A percentile compares a stretch with the other conserved stretches of the same genome.
These are phyloP conservation scores for Sapajus apella DNA, from an alignment of 2,113 vertebrate species.

Conservation along the genomic window DNA sequence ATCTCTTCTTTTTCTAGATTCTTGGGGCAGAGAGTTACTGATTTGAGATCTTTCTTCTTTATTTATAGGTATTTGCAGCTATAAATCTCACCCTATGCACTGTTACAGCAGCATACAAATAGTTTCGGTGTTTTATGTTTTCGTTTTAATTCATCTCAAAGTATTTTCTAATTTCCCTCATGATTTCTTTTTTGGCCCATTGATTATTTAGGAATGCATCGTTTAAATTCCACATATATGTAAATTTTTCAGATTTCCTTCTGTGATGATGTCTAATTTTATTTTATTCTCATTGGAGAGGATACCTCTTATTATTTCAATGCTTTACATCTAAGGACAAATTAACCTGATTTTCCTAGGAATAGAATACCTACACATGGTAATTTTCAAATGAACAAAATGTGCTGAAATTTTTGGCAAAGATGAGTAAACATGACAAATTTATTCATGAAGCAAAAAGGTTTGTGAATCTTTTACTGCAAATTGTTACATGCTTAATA, in stretches of 20 bases:
- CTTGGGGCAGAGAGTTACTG: not conserved
- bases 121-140: not conserved
- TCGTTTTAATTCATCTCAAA: not conserved
- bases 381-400: not conserved
- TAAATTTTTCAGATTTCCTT: not conserved
- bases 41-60: not conserved
- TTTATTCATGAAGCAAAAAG: conserved; percentile 2
- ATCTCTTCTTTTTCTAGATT: not conserved
- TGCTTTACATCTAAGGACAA: not conserved
- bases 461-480: not conserved
- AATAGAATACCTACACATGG: not conserved
- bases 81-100: not conserved
- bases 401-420: not conserved
- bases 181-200: not conserved
- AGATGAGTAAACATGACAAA: not conserved
- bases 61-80: not conserved
- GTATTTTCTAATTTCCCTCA: not conserved
- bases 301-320: not conserved
- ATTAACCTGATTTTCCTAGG: not conserved
- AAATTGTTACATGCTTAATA: not conserved
- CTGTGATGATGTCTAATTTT: not conserved
- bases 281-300: not conserved
- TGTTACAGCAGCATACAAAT: not conserved
- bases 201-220: not conserved
- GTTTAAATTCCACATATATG: not conserved